Evolutionary conservation across 2,888 invertebrate species (phyloP).

Genomic region (Cotesia congregata): DNA sequence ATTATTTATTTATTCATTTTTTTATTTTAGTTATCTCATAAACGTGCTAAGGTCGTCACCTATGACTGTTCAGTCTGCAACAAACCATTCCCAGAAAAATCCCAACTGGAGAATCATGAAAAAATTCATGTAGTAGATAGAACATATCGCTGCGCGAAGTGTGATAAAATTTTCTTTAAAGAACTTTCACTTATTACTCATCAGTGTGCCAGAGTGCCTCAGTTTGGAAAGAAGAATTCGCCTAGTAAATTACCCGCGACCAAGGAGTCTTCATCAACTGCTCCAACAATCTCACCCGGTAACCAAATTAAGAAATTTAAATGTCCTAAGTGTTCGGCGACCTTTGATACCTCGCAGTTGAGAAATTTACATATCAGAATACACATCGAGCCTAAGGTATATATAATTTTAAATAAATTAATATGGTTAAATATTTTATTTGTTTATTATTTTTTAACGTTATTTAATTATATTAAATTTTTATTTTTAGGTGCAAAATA

Average conservation of each 20-base stretch:
- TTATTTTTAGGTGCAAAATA: slow-evolving; percentile 46
- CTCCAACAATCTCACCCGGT: not conserved
- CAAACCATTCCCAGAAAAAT: slow-evolving; percentile 57
- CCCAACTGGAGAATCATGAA: slow-evolving; percentile 55
- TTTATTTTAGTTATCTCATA: slow-evolving; percentile 54
- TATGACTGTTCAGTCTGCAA: slow-evolving; percentile 56
- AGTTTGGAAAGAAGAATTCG: slow-evolving; percentile 49
- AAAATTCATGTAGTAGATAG: slow-evolving; percentile 58
- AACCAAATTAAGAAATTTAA: slow-evolving; percentile 55
- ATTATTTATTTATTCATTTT: too few species aligned
- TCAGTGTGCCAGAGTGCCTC: slow-evolving; percentile 53
- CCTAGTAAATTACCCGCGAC: slow-evolving; percentile 42
- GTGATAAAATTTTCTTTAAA: slow-evolving; percentile 65
- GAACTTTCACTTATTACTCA: slow-evolving; percentile 61
- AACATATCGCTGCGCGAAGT: slow-evolving; percentile 63
- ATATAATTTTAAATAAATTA: slow-evolving; percentile 23
- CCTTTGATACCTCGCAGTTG: slow-evolving; percentile 56
- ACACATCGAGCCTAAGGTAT: slow-evolving; percentile 50
- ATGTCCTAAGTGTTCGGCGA: slow-evolving; percentile 57
- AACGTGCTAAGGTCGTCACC: slow-evolving; percentile 49
- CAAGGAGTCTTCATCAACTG: slow-evolving; percentile 45
- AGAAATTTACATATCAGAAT: slow-evolving; percentile 59
- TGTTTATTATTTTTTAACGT: not conserved
- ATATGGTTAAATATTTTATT: not conserved
- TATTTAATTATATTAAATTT: too few species aligned